These are phyloP conservation scores for Melitaea athalia DNA, from an alignment of 2,888 invertebrate genomes.

Conservation along the genomic window DNA sequence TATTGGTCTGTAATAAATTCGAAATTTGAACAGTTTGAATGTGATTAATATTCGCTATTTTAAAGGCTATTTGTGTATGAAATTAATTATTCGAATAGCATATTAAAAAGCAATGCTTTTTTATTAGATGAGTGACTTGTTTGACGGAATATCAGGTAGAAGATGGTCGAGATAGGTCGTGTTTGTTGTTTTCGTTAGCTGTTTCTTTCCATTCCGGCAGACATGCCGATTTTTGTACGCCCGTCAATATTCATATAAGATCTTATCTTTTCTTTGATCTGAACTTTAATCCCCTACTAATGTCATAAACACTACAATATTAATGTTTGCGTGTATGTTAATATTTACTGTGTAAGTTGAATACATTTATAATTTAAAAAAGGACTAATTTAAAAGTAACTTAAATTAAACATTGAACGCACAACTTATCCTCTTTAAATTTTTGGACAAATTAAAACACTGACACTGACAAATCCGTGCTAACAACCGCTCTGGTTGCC, in stretches of 20 bases:
- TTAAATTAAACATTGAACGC: too few relatives aligned
- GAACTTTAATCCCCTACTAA: background rate
- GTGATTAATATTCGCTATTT: background rate
- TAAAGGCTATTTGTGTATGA: background rate
- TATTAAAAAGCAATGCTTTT: background rate
- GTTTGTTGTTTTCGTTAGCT: constrained; percentile 51
- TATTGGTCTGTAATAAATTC: constrained; percentile 5
- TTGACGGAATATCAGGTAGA: constrained; percentile 54
- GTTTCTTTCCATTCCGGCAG: constrained; percentile 47
- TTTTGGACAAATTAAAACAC: too few relatives aligned
- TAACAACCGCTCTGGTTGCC: too few relatives aligned
- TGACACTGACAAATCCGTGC: too few relatives aligned
- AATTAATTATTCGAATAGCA: background rate
- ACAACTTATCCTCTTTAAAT: too few relatives aligned
- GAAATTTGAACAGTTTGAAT: background rate
- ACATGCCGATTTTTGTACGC: constrained; percentile 64
- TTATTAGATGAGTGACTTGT: background rate
- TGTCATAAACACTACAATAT: background rate
- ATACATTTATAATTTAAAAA: too few relatives aligned
- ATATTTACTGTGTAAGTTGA: too few relatives aligned
- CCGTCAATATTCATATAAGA: constrained; percentile 63
- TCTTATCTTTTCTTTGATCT: constrained; percentile 53
- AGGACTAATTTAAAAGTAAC: too few relatives aligned
- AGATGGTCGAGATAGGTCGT: constrained; percentile 53
- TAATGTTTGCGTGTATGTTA: background rate